These are phyloP conservation scores for Tragelaphus imberbis DNA, from an alignment of 2,113 vertebrate species.

Conservation along the genomic window DNA sequence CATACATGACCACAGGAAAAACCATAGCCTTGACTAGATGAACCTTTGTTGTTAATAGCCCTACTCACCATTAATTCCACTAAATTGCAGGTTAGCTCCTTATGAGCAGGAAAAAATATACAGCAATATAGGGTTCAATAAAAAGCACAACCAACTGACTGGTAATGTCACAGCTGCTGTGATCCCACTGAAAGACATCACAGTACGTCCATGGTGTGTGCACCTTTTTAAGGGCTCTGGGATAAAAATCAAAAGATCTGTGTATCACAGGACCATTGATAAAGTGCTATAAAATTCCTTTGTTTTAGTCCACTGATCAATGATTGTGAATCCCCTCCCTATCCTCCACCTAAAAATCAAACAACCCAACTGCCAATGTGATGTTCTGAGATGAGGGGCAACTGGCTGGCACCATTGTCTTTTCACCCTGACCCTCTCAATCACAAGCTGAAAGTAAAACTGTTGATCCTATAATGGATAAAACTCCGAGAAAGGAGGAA, in stretches of 20 bases:
- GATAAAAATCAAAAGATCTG: not conserved
- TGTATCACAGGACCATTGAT: not conserved
- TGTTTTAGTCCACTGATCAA: not conserved
- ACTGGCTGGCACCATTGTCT: not conserved
- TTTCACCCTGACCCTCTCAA: not conserved
- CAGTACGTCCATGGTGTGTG: not conserved
- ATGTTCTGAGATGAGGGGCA: not conserved
- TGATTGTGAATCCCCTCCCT: not conserved
- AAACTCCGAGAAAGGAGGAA: not conserved
- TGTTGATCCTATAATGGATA: not conserved
- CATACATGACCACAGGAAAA: no score
- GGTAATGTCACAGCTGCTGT: not conserved
- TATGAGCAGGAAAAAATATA: not conserved
- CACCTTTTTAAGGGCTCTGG: not conserved
- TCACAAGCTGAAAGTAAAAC: not conserved
- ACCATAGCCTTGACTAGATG: no score
- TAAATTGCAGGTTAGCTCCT: not conserved
- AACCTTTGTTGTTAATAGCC: not conserved
- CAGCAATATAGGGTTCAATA: not conserved
- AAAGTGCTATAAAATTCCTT: not conserved
- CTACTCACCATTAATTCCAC: conserved; percentile 13
- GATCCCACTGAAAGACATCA: not conserved
- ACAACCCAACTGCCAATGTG: not conserved
- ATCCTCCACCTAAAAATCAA: not conserved
- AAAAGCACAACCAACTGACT: not conserved